Base-by-base conservation (phyloP, 2,797 vertebrate genomes). In the Cheirogaleus major region DNA sequence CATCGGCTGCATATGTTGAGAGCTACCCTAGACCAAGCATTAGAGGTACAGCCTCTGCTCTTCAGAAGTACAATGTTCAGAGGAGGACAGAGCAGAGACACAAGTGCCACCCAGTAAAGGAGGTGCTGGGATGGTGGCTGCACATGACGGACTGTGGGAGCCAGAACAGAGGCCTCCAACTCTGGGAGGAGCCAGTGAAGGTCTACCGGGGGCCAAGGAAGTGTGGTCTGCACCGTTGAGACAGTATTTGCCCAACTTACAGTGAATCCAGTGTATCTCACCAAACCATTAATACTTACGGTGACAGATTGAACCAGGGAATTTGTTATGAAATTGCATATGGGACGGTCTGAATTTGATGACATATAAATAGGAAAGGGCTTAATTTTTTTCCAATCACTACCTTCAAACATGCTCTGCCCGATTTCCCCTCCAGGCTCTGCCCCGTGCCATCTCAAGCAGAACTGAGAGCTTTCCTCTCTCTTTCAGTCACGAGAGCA, bases 361-460 rank as follows among this genome's bases (percentile, higher is more conserved):
- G 50, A 41, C 45, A 4, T 67, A 38, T 25, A 70, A 86, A 67
- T n/a, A 75, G 72, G 57, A 97, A 79, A 72, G 52, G 45, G 14
- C 52, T 88, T 78, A 72, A 5, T 72, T 90, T 79, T 90, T 85
- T 52, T 96, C 30, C 35, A 89, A 32, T 30, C 52, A 63, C 59
- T 50, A 78, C 67, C 57, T 92, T 80, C 65, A 38, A 32, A 73
- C 7, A 9, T 13, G 17, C 30, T 76, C 32, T 65, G 35, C 65
- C 52, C 70, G 41, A 61, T 30, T 88, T 67, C 27, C 32, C 45
- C 7, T 82, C 41, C 43, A n/a, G 63, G 43, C 50, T 30, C 45
- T 41, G 17, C 25, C 14, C 63, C 67, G 69, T 23, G 32, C 63
- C 17, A 9, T 75, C 63, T 59, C 30, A 70, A 63, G 80, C 25